Evolutionary conservation across 2,113 vertebrate genomes (phyloP), one percentile per base, ranked within the genome.

Genomic region (Tupaia tana): DNA sequence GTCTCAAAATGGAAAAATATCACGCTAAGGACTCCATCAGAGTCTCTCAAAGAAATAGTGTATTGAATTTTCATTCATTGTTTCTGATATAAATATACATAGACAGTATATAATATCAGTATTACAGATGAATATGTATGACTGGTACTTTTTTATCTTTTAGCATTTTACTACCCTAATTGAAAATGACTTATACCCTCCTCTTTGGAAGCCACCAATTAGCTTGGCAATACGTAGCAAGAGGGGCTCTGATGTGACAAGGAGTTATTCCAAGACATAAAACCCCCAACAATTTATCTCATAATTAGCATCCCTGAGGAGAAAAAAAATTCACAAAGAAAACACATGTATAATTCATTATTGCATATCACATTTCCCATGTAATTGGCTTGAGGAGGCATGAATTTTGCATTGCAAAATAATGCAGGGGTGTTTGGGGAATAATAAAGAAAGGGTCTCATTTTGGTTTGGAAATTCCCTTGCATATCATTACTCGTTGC

Each of bases 321-420:
- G 91, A 31, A 91, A 90, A 89, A 66, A 93, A 64, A 80, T 20
- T 86, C 66, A 91, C 75, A 95, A 85, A 89, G 85, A 93, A 91
- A 90, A 96, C 54, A 31, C 69, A 91, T 95, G 86, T 86, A 93
- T 95, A 96, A 97, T 96, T 97, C 91, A 96, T 97, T 82, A 89
- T 94, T 9, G 15, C 69, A 86, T 95, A 96, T 93, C 90, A 74
- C 25, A 86, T 93, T 94, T 93, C 59, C 67, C 92, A 87, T 91
- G 81, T 96, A 95, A 93, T 97, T 95, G 89, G 75, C 86, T 93
- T 89, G n/a, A 92, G 90, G 73, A 96, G 84, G 79, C 89, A 91
- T 86, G 71, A 56, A 91, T 96, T 96, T 96, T 96, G 89, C 84
- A 95, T 94, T 91, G 54, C 67, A 95, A 93, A 96, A 93, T 94